Base-by-base conservation (phyloP, 2,113 vertebrate genomes). In the Upupa epops region DNA sequence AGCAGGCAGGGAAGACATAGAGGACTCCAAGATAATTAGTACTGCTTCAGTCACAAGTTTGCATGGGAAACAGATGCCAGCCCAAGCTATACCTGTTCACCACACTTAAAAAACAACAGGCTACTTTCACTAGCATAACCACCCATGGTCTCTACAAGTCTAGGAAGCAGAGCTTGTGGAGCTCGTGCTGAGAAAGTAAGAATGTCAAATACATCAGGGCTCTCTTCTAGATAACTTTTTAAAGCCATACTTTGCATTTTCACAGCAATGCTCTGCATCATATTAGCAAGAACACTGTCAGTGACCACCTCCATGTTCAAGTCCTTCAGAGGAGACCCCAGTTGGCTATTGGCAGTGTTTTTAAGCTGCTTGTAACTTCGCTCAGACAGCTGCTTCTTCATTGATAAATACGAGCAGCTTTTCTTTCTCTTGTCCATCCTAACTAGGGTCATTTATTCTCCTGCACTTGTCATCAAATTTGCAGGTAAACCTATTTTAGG, bases 11-110 rank as follows among this genome's bases (percentile, higher is more conserved):
- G 49, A 61, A 93, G 59, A 61, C 28, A 65, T 55, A 59, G 0
- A 75, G 59, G 46, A 88, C 46, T 86, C 59, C 52, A 81, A 69
- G 69, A 46, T 81, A 93, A 88, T 88, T 65, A 93, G 54, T 55
- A 58, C 19, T 31, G 58, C 74, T 88, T 81, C 40, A 56, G 25
- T 72, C 59, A 55, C 29, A 93, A 31, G 46, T 54, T 48, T 60
- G 63, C 73, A 68, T 15, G 40, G 73, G 46, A 86, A 88, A 84
- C 40, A 79, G 28, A 69, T 88, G 86, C 46, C 66, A 88, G 69
- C 18, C 29, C 87, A 84, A 69, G 58, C 40, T 63, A 76, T n/a
- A 79, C 19, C 46, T 58, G 11, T 24, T 84, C 54, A 58, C 5
- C 54, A 24, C 48, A 40, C 54, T 71, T 82, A 45, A 0, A 55